Evolutionary conservation across 1,140 invertebrate species (phyloP).

Genomic region (Bradysia coprophila): DNA sequence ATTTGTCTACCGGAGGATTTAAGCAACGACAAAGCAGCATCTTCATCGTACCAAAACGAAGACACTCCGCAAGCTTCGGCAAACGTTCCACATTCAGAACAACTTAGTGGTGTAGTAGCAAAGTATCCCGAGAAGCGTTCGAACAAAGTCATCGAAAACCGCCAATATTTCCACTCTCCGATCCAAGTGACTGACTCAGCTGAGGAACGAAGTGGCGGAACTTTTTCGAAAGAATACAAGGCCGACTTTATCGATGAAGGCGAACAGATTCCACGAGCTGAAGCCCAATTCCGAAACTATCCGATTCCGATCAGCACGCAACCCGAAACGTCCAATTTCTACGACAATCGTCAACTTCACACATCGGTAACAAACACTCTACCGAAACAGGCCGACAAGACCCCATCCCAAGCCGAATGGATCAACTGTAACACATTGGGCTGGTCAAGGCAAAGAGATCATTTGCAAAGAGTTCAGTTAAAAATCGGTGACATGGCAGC

Average conservation of each 20-base stretch:
- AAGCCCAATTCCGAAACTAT: constrained; percentile 8
- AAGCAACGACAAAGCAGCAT: constrained; percentile 8
- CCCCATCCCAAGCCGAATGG: constrained; percentile 9
- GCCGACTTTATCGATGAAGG: neutral
- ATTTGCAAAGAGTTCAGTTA: constrained; percentile 57
- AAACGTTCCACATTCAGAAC: neutral
- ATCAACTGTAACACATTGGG: constrained; percentile 60
- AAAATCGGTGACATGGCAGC: constrained; percentile 52
- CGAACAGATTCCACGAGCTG: constrained; percentile 12
- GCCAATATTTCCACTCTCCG: constrained; percentile 1
- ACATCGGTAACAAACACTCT: neutral
- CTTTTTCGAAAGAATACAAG: no score
- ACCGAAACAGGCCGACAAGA: neutral
- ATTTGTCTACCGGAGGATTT: constrained; percentile 47
- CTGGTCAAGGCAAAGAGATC: constrained; percentile 63
- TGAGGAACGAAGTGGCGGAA: neutral
- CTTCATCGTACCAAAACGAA: constrained; percentile 8
- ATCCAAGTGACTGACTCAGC: neutral
- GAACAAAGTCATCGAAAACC: neutral
- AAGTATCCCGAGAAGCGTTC: neutral
- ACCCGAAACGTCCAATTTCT: neutral
- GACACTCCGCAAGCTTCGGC: neutral
- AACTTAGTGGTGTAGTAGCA: neutral
- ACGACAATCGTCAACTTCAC: neutral
- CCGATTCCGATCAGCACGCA: neutral